phyloP scores from a whole-genome alignment of 2,797 vertebrate species.

The Phrynocephalus forsythii region DNA sequence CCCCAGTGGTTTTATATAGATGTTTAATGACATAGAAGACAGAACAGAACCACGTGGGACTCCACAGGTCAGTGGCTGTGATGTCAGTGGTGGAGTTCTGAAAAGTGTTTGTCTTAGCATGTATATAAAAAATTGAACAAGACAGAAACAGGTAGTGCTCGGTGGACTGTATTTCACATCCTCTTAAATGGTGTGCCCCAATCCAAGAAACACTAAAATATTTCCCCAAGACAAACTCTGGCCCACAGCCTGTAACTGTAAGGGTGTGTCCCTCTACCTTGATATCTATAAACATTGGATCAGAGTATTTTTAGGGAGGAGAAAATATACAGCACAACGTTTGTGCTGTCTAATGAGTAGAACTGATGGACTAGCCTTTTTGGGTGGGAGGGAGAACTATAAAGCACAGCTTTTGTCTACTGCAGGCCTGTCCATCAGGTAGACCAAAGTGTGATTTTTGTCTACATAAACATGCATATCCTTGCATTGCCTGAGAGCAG shows the following conservation, averaged over 20 bases:
- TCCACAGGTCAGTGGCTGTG: no score
- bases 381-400: conserved; percentile 52
- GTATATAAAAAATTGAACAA: not conserved
- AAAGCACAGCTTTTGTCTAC: conserved; percentile 57
- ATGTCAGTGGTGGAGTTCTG: no score
- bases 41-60: no score
- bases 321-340: conserved; percentile 66
- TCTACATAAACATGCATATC: not conserved
- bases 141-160: not conserved
- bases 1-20: no score
- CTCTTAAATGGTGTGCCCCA: not conserved
- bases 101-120: no score
- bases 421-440: no score
- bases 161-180: no score
- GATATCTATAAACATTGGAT: conserved; percentile 38
- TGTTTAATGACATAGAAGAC: no score
- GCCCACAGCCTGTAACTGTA: not conserved
- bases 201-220: not conserved
- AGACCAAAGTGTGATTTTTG: no score
- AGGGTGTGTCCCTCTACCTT: not conserved
- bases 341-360: conserved; percentile 71
- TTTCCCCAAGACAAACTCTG: not conserved
- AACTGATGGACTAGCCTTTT: conserved; percentile 63
- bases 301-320: not conserved
- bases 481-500: not conserved